Percentiles rank a stretch among this genome's conserved stretches.
phyloP scores from a whole-genome alignment of 2,797 vertebrate species.

The Crenuchus spilurus region DNA sequence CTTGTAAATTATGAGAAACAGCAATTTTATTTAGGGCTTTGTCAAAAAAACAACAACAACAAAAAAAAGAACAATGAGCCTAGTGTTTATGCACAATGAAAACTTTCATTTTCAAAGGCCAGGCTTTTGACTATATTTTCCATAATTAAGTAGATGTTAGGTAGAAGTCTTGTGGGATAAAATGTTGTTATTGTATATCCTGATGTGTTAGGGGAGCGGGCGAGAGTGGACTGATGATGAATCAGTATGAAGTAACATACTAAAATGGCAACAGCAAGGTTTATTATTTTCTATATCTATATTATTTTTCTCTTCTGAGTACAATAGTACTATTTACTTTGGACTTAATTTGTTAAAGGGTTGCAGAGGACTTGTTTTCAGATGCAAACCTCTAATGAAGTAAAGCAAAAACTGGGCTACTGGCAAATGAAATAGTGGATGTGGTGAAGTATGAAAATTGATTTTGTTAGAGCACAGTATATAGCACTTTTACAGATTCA shows the following conservation, averaged over 20 bases:
- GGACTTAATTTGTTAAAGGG: slow-evolving; percentile 2
- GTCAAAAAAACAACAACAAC: no score
- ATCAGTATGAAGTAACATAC: slow-evolving; percentile 6
- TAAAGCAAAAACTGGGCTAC: not conserved
- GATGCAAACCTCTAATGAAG: not conserved
- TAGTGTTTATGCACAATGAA: no score
- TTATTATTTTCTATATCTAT: not conserved
- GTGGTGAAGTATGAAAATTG: not conserved
- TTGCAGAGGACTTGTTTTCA: not conserved
- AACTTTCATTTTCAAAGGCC: no score
- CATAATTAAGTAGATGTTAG: not conserved
- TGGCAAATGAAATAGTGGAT: not conserved
- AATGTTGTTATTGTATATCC: not conserved
- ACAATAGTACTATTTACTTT: not conserved
- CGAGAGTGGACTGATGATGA: not conserved
- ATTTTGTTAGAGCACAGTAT: not conserved
- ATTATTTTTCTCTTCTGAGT: not conserved
- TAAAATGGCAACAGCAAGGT: not conserved
- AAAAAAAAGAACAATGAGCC: no score
- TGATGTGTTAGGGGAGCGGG: not conserved
- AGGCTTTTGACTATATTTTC: not conserved
- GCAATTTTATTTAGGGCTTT: no score
- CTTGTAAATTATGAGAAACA: no score
- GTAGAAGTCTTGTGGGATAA: not conserved
- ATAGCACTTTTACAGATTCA: not conserved